Percentiles rank a stretch among this genome's conserved stretches.
Evolutionary conservation across 2,113 vertebrate genomes (phyloP).

Genomic region (Aix galericulata): DNA sequence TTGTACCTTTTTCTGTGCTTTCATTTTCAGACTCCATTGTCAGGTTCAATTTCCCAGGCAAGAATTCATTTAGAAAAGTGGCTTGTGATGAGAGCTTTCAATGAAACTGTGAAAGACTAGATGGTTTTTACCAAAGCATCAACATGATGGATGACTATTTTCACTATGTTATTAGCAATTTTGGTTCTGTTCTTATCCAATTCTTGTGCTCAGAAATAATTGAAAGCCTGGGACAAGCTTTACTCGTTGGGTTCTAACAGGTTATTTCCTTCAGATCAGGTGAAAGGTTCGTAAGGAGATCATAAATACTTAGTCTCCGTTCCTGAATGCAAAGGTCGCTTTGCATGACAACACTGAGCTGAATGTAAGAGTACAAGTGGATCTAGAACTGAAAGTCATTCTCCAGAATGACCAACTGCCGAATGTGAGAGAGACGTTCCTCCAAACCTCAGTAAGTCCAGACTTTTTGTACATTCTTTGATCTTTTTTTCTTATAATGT

Average conservation of each 20-base stretch:
- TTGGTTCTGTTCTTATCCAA: rapidly evolving
- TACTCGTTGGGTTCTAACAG: neutral
- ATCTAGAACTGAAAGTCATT: neutral
- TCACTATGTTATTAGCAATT: neutral
- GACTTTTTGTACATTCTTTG: neutral
- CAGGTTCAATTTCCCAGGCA: neutral
- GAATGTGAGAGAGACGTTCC: neutral
- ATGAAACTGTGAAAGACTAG: neutral
- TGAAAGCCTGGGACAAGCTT: neutral
- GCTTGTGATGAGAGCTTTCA: neutral
- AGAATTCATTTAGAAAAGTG: neutral
- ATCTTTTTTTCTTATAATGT: neutral
- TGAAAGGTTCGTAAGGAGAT: constrained; percentile 50
- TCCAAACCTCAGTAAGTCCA: constrained; percentile 9
- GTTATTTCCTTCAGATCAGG: constrained; percentile 25
- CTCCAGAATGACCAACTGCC: neutral
- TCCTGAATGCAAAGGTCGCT: constrained; percentile 65
- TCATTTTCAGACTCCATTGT: neutral
- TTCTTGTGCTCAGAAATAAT: rapidly evolving
- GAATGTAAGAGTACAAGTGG: neutral
- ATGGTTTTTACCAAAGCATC: neutral
- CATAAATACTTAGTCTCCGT: constrained; percentile 64
- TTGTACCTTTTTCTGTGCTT: neutral
- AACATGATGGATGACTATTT: neutral
- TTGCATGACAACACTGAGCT: neutral